A percentile compares a stretch with the other conserved stretches of the same genome.
These are phyloP conservation scores for Sprattus sprattus DNA, from an alignment of 2,113 vertebrate species.

Conservation along the genomic window DNA sequence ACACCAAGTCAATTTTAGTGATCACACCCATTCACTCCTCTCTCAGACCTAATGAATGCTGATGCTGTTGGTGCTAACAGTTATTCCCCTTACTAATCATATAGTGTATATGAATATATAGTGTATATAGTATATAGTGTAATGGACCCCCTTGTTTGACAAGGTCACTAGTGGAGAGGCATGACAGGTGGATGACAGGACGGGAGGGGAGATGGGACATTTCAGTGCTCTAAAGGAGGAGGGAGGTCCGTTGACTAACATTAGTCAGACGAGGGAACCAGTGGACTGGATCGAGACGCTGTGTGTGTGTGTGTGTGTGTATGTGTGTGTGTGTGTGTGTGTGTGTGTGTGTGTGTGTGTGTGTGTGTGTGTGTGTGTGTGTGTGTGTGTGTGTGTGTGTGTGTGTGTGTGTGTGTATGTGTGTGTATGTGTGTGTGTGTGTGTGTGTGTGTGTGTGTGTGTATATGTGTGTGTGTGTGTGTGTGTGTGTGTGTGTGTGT, in stretches of 20 bases:
- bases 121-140: too few species aligned
- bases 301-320: too few species aligned
- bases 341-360: too few species aligned
- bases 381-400: not conserved
- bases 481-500: not conserved
- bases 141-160: too few species aligned
- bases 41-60: too few species aligned
- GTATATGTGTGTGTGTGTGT: not conserved
- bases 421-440: not conserved
- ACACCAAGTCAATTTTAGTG: not conserved
- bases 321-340: too few species aligned
- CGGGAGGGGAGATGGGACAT: not conserved
- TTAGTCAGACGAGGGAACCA: constrained; percentile 1
- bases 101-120: too few species aligned
- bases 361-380: too few species aligned
- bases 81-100: not conserved
- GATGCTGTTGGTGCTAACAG: too few species aligned
- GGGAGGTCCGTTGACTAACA: not conserved
- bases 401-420: not conserved
- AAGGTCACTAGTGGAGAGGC: not conserved
- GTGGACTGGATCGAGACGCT: not conserved
- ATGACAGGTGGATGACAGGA: not conserved
- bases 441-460: not conserved
- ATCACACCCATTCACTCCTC: too few species aligned
- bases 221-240: not conserved